phyloP scores from a whole-genome alignment of 2,113 vertebrate genomes.

The Scartelaos histophorus region DNA sequence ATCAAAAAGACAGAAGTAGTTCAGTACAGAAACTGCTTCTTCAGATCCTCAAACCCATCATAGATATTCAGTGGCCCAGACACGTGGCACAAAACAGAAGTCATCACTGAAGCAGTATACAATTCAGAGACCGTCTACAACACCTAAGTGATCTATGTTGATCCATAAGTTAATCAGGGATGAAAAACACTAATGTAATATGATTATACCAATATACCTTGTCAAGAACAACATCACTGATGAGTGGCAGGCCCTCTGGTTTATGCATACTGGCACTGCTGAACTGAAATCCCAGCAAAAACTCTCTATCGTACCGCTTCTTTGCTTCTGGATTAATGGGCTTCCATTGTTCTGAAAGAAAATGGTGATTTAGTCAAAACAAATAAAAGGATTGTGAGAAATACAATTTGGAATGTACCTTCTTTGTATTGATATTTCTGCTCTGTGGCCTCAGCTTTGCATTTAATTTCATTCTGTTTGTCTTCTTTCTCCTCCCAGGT shows the following conservation, averaged over 20 bases:
- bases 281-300: slow-evolving; percentile 92
- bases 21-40: background rate
- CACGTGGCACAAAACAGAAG: background rate
- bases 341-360: slow-evolving; percentile 88
- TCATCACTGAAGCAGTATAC: background rate
- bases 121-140: background rate
- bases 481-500: slow-evolving; percentile 95
- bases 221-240: slow-evolving; percentile 92
- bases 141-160: background rate
- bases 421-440: slow-evolving; percentile 93
- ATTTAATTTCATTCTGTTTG: slow-evolving; percentile 84
- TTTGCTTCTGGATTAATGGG: slow-evolving; percentile 92
- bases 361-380: background rate
- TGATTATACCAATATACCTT: slow-evolving; percentile 78
- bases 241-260: slow-evolving; percentile 90
- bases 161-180: background rate
- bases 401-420: slow-evolving; percentile 71
- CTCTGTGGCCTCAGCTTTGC: slow-evolving; percentile 66
- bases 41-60: background rate
- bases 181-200: background rate
- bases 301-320: slow-evolving; percentile 92
- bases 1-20: background rate
- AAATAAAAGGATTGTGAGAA: background rate
- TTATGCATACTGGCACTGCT: slow-evolving; percentile 92
- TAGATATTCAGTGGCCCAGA: slow-evolving; percentile 1